Evolutionary conservation across 2,113 vertebrate genomes (phyloP), one percentile per base, ranked within the genome.

Genomic region (Ctenomys sociabilis): DNA sequence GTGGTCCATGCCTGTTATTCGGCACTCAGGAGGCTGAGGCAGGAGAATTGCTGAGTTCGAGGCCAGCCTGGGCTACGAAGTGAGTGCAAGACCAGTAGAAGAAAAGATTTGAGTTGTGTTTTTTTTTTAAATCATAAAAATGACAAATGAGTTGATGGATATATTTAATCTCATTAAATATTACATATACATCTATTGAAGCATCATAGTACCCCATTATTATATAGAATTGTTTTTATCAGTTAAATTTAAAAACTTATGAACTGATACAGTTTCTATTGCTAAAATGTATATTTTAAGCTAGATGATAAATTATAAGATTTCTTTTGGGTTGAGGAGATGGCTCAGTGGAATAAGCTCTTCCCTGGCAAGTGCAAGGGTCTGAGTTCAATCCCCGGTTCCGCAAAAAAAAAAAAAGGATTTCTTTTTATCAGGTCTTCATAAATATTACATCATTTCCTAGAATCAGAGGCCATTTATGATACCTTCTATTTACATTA

Each of bases 381-480:
- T 11, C 12, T 49, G 49, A 49, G 49, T 49, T 49, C 49, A 49
- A 49, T 49, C 49, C 49, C 49, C 49, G 12, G 49, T 11, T 49
- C 49, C 7, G 10, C 49, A 49, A 49, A 49, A 49, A 49, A 49
- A 49, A 49, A 49, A 49, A 49, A n/a, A n/a, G n/a, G n/a, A n/a
- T n/a, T n/a, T n/a, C n/a, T n/a, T n/a, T n/a, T n/a, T n/a, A n/a
- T n/a, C n/a, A n/a, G n/a, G 5, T 80, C 32, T 78, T 90, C 72
- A 85, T 85, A 84, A 94, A 88, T 78, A 54, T 64, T 86, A 2
- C 16, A 40, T 88, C 28, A 81, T 73, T 95, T 91, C 32, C 73
- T 80, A 73, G 32, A 13, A 94, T 59, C 57, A 68, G 64, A 94
- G 85, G 26, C 52, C 7, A 52, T 52, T 52, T 57, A 57, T 5